Percentiles rank a stretch among this genome's conserved stretches.
Conservation (phyloP, 2,113 vertebrate species). For the Galeopterus variegatus region DNA sequence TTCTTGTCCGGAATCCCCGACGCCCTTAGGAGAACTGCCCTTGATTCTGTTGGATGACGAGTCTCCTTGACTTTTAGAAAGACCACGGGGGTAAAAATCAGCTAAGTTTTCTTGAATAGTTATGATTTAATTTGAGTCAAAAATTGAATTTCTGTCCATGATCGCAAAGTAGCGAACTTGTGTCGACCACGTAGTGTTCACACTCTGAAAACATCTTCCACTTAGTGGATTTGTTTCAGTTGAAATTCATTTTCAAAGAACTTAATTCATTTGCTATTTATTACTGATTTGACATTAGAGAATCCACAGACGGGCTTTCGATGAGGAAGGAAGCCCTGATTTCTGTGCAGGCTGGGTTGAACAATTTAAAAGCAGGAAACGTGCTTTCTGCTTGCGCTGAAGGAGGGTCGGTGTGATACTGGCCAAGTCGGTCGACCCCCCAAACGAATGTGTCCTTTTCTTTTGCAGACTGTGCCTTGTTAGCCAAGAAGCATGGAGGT, state of each 20-base stretch:
- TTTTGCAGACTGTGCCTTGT: slow-evolving; percentile 44
- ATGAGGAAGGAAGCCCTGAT: neutral
- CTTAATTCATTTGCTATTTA: neutral
- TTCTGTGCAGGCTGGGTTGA: neutral
- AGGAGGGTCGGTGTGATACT: neutral
- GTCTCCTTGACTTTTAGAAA: neutral
- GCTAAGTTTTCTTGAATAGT: neutral
- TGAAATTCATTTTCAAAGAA: slow-evolving; percentile 26
- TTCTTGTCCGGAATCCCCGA: neutral
- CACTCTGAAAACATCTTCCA: slow-evolving; percentile 23
- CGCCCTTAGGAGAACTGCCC: neutral
- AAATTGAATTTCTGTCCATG: neutral
- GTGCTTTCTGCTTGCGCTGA: neutral
- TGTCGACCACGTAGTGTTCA: neutral
- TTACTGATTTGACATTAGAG: neutral
- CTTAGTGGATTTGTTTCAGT: neutral
- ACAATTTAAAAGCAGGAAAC: neutral
- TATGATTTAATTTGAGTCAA: neutral
- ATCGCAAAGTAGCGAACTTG: neutral
- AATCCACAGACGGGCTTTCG: neutral
- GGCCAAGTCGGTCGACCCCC: neutral
- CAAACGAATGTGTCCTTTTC: slow-evolving; percentile 1
- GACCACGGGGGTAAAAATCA: neutral
- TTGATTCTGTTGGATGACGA: neutral
- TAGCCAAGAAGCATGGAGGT: slow-evolving; percentile 78